Conservation (phyloP, 1,140 invertebrate species). For the Drosophila obscura region DNA sequence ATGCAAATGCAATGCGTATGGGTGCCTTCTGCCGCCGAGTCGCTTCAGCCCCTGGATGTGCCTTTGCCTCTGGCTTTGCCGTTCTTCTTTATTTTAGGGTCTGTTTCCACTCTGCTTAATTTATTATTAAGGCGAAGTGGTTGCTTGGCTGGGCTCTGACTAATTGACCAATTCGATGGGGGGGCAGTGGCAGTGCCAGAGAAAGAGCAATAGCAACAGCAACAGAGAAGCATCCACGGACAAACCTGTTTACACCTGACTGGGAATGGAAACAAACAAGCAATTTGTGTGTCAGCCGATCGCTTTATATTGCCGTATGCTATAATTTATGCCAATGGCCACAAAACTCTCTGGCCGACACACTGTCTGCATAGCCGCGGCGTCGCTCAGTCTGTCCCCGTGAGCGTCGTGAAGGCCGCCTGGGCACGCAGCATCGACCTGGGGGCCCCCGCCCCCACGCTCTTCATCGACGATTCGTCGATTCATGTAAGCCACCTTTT, state of each 20-base stretch:
- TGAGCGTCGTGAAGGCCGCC: conserved; percentile 62
- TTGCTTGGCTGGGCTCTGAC: conserved; percentile 54
- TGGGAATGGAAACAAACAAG: conserved; percentile 61
- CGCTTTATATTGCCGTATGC: conserved; percentile 65
- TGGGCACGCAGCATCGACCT: conserved; percentile 1
- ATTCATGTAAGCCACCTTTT: no score
- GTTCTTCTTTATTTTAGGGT: conserved; percentile 25
- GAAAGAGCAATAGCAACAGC: conserved; percentile 23
- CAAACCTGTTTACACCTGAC: conserved; percentile 70
- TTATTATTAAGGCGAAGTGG: conserved; percentile 65
- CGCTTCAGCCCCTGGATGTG: conserved; percentile 28
- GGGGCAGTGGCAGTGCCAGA: conserved; percentile 4
- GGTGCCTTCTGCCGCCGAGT: conserved; percentile 30
- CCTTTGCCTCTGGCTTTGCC: conserved; percentile 1
- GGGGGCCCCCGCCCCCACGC: background rate
- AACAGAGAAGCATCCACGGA: conserved; percentile 20
- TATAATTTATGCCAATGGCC: conserved; percentile 76
- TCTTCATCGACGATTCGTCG: no score
- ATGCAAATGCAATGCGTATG: conserved; percentile 63
- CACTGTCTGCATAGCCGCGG: conserved; percentile 57
- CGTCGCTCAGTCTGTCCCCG: conserved; percentile 69
- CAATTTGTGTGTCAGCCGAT: conserved; percentile 76
- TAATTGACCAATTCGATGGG: conserved; percentile 66
- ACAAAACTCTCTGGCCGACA: conserved; percentile 54
- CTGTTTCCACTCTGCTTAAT: conserved; percentile 57